Percentiles rank a stretch among this genome's conserved stretches.
These are phyloP conservation scores for Spatulosminthurus flaviceps DNA, from an alignment of 2,888 invertebrate genomes.

Conservation along the genomic window DNA sequence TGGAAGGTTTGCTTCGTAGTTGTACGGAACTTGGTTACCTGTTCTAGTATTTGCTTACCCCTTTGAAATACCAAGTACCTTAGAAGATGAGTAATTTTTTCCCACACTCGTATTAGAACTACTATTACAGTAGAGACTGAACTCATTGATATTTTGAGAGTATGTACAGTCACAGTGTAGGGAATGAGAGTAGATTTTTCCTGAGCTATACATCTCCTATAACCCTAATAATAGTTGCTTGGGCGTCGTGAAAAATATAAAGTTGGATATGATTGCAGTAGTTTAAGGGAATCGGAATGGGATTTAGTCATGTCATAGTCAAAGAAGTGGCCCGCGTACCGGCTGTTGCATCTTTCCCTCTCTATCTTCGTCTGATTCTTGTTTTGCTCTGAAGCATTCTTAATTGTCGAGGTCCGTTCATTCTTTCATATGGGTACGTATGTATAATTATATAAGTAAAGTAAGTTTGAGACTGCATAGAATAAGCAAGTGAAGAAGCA, in stretches of 20 bases:
- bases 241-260: constrained; percentile 32
- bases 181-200: background rate
- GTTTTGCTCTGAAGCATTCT: background rate
- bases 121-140: too few relatives aligned
- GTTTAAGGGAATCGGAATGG: constrained; percentile 39
- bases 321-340: constrained; percentile 50
- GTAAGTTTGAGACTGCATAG: too few relatives aligned
- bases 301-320: constrained; percentile 48
- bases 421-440: background rate
- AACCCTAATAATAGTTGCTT: background rate
- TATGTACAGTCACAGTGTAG: too few relatives aligned
- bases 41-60: too few relatives aligned
- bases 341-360: constrained; percentile 51
- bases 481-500: too few relatives aligned
- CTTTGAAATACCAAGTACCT: too few relatives aligned
- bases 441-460: background rate
- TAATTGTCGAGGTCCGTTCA: background rate
- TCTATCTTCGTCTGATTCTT: constrained; percentile 18
- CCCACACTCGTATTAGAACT: too few relatives aligned
- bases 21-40: too few relatives aligned
- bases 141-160: too few relatives aligned
- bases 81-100: too few relatives aligned
- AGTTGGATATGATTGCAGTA: background rate
- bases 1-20: too few relatives aligned
- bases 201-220: background rate